A percentile compares a stretch with the other conserved stretches of the same genome.
Evolutionary conservation across 2,113 vertebrate genomes (phyloP).

Genomic region (Paedocypris sp.): DNA sequence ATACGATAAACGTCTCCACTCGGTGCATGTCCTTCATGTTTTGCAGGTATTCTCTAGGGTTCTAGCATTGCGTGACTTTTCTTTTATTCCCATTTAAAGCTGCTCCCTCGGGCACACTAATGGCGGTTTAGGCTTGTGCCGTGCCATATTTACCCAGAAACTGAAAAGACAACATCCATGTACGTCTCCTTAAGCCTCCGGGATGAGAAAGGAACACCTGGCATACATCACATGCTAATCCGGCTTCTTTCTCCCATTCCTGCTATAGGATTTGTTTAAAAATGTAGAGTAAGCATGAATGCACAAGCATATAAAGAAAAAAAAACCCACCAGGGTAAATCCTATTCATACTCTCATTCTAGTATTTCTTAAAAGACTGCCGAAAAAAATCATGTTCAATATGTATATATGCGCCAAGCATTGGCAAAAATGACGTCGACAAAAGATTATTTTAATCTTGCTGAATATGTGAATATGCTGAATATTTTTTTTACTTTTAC

Average conservation of each 20-base stretch:
- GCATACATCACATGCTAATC: not conserved
- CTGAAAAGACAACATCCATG: not conserved
- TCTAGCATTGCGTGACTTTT: slow-evolving; percentile 1
- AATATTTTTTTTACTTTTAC: no score
- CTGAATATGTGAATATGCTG: no score
- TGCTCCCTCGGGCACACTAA: slow-evolving; percentile 1
- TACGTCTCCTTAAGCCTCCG: not conserved
- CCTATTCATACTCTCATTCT: slow-evolving; percentile 23
- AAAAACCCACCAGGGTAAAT: not conserved
- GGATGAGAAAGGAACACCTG: not conserved
- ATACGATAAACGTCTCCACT: no score
- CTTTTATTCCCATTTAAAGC: slow-evolving; percentile 10
- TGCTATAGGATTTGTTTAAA: not conserved
- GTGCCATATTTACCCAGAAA: slow-evolving; percentile 1
- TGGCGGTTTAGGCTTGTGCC: slow-evolving; percentile 10
- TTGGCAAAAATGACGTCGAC: no score
- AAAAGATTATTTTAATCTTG: no score
- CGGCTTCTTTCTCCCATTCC: not conserved
- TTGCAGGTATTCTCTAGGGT: no score
- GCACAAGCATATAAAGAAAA: slow-evolving; percentile 29
- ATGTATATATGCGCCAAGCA: no score
- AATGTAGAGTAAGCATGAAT: no score
- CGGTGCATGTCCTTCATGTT: not conserved
- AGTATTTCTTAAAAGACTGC: no score
- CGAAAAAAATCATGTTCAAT: no score